Evolutionary conservation across 2,888 invertebrate species (phyloP), one percentile per base, ranked within the genome.

Genomic region (Phengaris arion): DNA sequence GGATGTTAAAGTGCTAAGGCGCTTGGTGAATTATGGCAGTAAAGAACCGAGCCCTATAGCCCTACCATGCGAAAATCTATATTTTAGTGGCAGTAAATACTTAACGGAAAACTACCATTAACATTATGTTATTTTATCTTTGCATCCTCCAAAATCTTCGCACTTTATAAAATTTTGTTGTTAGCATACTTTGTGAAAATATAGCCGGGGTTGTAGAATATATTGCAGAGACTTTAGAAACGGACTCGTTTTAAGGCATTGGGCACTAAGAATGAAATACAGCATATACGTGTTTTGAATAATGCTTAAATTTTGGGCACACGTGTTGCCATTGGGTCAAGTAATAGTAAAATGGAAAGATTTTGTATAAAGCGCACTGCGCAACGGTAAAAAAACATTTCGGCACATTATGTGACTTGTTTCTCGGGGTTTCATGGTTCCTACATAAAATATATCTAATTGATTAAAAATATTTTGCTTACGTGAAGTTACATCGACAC

Each of bases 1-100:
- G n/a, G n/a, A n/a, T n/a, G n/a, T n/a, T 59, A 59, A 59, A 59
- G 59, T 59, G 22, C 59, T 59, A 59, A 59, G 15, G 59, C 59
- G 59, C 59, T 57, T 59, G 48, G 48, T 48, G 59, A 59, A 59
- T 59, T 59, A 59, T 59, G 15, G 35, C 35, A 35, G 35, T 35
- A 35, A 35, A 35, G 35, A 35, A 35, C 35, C 35, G 35, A 35
- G 35, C 35, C 35, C 35, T 35, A 35, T 2, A 35, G 35, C 35
- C 35, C 3, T 35, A 35, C n/a, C 35, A 59, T 59, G 9, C 22
- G 9, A 7, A n/a, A 55, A 55, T n/a, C 55, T 55, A 55, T 57
- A 8, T 59, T 22, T 10, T 59, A 4, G 22, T 5, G 9, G 4
- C 7, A 15, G 4, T n/a, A n/a, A n/a, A n/a, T n/a, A n/a, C n/a